Base-by-base conservation (phyloP, 2,113 vertebrate genomes). In the Solea solea region DNA sequence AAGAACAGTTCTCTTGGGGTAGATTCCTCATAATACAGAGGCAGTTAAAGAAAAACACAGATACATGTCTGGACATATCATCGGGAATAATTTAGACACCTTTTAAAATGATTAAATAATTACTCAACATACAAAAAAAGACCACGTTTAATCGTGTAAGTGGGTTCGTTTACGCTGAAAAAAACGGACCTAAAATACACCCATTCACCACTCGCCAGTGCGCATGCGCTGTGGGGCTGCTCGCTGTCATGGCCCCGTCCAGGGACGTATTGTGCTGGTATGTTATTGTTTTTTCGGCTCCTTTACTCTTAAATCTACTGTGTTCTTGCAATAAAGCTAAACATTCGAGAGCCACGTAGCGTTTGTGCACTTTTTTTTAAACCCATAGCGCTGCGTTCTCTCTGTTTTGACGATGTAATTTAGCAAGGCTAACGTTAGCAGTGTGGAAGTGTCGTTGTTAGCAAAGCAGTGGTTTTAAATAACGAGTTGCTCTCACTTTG, bases 221-320 rank as follows among this genome's bases (percentile, higher is more conserved):
- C 90, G 87, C 90, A 88, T 87, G 90, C 82, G 90, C 70, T 5
- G 0, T 0, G 0, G 3, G 5, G 5, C n/a, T 44, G 11, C 2
- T 2, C 0, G 51, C 69, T 58, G 62, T 67, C 69, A 91, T 89
- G 90, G 86, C 72, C 41, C 74, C 76, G 14, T 63, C 70, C 76
- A 64, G 51, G 64, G 67, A 80, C 58, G 55, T 75, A 44, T 86
- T 83, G 69, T 86, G 69, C 56, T 63, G 83, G 73, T 83, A 79
- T 87, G 76, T 82, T 80, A 49, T 49, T 70, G 27, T 72, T 79
- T 87, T 77, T 39, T 53, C 15, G 14, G 0, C 14, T 0, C 50
- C 21, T 64, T 65, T 0, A 16, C 3, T 69, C 42, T 44, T 8
- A 45, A 7, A 41, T 10, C 9, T 0, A 0, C 2, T 0, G 0